phyloP scores from a whole-genome alignment of 1,140 invertebrate species.

The Macrobrachium rosenbergii region DNA sequence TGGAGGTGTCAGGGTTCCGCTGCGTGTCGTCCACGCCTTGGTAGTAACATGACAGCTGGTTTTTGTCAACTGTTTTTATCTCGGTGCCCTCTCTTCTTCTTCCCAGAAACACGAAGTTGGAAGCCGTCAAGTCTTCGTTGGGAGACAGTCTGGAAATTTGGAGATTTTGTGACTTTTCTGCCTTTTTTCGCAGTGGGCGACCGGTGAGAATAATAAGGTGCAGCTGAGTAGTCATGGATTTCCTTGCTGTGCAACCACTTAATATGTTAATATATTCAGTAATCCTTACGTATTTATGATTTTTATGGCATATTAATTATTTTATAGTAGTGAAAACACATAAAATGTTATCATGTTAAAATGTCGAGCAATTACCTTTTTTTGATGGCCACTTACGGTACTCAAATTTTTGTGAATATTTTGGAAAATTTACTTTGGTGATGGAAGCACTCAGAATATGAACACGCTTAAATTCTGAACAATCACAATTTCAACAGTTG shows the following conservation, averaged over 20 bases:
- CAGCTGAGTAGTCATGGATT: not conserved
- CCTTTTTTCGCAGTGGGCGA: not conserved
- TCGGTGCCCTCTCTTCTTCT: not conserved
- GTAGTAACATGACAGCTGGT: constrained; percentile 22
- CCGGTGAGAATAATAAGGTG: not conserved
- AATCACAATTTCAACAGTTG: not conserved
- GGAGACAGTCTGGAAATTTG: not conserved
- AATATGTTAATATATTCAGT: no score
- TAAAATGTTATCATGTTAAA: no score
- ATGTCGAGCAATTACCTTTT: no score
- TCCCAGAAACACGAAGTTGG: constrained; percentile 36
- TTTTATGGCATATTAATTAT: no score
- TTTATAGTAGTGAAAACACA: no score
- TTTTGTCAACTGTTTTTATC: not conserved
- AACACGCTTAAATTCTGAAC: not conserved
- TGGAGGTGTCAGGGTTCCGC: not conserved
- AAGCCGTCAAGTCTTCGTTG: constrained; percentile 24
- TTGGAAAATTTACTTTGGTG: no score
- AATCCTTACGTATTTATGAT: no score
- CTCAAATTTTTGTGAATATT: no score
- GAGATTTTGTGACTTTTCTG: not conserved
- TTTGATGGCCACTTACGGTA: no score
- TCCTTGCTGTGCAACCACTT: no score
- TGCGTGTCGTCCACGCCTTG: constrained; percentile 31
- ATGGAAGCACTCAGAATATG: not conserved